These are phyloP conservation scores for Eospalax fontanierii DNA, from an alignment of 2,797 vertebrate species.

Conservation along the genomic window DNA sequence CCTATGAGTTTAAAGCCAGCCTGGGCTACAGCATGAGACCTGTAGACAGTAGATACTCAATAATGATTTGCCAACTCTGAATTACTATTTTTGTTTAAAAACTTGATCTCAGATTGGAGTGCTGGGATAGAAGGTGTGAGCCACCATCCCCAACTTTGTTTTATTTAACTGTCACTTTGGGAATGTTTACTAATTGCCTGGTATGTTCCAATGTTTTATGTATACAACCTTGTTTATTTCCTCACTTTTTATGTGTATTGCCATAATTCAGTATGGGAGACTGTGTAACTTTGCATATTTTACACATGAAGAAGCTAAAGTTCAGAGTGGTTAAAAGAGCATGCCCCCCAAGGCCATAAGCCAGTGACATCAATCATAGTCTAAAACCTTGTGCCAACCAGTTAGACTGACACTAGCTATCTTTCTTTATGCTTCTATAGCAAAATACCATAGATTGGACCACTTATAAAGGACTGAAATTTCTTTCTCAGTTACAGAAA, in stretches of 20 bases:
- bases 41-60: background rate
- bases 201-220: background rate
- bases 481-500: background rate
- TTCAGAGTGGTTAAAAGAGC: conserved; percentile 1
- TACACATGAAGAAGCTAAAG: background rate
- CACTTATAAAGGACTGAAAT: background rate
- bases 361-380: background rate
- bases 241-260: background rate
- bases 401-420: background rate
- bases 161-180: background rate
- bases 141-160: background rate
- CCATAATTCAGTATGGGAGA: background rate
- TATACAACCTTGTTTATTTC: background rate
- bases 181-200: background rate
- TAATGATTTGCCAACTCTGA: background rate
- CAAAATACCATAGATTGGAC: background rate
- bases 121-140: no score
- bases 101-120: no score
- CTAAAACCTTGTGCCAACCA: background rate
- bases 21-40: no score
- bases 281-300: background rate
- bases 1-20: no score
- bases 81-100: conserved; percentile 17
- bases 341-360: background rate
- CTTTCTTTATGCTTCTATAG: background rate